Base-by-base conservation (phyloP, 2,797 vertebrate species). In the Heterohyrax brucei region DNA sequence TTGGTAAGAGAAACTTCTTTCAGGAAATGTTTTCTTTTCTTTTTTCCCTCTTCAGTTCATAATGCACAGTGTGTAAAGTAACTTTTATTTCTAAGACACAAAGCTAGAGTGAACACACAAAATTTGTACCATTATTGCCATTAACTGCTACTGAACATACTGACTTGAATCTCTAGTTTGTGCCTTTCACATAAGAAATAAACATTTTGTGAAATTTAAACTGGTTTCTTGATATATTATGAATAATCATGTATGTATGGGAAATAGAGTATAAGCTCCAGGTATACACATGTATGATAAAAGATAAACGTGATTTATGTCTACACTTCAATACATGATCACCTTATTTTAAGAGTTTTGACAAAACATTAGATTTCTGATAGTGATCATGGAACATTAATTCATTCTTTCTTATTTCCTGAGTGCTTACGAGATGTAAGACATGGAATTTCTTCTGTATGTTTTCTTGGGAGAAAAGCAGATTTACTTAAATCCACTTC, bases 1-100 rank as follows among this genome's bases (percentile, higher is more conserved):
- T 99, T 98, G 98, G 98, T 98, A 98, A 98, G 97, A 98, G 98
- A 98, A 99, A 99, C 98, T 99, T 99, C 98, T 98, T 98, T 97
- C 94, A 95, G 96, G 97, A 97, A 96, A 97, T 97, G 98, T 96
- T 98, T 98, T 96, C 97, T 96, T 98, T 97, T 94, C 92, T 56
- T 78, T 95, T 48, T n/a, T 21, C 97, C 97, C 97, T 95, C 95
- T 94, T 96, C 87, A 77, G 96, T 96, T 98, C 96, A 90, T 96
- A 97, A 98, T 78, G 44, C 97, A 98, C 87, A 95, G 87, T 62
- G 62, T 44, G 83, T 80, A 90, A 93, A 96, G 96, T 44, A 86
- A 95, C 18, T 22, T 96, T 82, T 3, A 22, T 53, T 95, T 92
- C 93, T 96, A 97, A 75, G 93, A 26, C 82, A 97, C 94, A 96